Evolutionary conservation across 1,140 invertebrate species (phyloP).

Genomic region (Trichonephila clavipes): DNA sequence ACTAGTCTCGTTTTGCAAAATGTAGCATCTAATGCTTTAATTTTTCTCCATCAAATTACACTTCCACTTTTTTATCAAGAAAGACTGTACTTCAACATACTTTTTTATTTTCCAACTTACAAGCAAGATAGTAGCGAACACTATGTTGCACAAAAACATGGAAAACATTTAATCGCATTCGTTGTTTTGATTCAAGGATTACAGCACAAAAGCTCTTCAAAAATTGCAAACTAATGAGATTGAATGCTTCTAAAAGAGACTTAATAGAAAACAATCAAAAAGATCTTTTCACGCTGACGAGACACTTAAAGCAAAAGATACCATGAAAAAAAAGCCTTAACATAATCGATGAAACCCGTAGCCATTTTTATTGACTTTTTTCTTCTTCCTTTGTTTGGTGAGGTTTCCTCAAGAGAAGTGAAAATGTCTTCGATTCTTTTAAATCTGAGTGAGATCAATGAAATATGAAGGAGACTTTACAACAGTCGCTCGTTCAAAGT

Average conservation of each 20-base stretch:
- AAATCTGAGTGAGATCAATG: not conserved
- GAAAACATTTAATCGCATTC: too few species aligned
- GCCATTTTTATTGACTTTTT: not conserved
- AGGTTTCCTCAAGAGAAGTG: not conserved
- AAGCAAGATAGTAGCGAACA: too few species aligned
- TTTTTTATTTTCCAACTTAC: too few species aligned
- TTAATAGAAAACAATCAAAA: not conserved
- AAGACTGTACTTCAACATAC: too few species aligned
- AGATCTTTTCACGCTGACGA: not conserved
- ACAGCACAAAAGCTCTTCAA: too few species aligned
- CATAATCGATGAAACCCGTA: not conserved
- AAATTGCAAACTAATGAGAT: not conserved
- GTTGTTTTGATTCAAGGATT: too few species aligned
- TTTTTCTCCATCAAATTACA: too few species aligned
- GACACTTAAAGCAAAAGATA: not conserved
- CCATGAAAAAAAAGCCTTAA: not conserved
- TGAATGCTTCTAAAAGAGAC: not conserved
- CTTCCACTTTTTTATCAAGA: too few species aligned
- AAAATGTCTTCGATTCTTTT: constrained; percentile 6
- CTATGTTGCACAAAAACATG: too few species aligned
- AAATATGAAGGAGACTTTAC: constrained; percentile 36
- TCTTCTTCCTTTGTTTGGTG: not conserved
- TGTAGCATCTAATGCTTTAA: too few species aligned
- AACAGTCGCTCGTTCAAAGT: not conserved
- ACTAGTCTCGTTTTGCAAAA: too few species aligned